Evolutionary conservation across 53 echinoderm and acorn worm species (phyloP), one percentile per base, ranked within the genome.

Genomic region (Zoroaster sp.): DNA sequence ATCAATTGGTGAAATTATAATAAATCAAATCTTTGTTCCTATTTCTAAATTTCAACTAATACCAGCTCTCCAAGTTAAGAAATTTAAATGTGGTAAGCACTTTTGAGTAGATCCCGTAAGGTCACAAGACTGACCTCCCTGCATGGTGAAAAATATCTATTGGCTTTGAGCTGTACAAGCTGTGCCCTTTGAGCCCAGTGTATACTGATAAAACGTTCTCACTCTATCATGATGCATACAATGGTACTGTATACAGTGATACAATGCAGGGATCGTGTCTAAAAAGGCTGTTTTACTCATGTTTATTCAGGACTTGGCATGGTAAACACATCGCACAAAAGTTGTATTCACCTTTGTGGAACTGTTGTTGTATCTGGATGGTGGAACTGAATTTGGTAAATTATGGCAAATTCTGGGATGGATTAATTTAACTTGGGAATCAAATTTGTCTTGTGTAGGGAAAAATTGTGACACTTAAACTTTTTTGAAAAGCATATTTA

Each of bases 151-250:
- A 85, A 85, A 34, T 49, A 35, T 40, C 45, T 18, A 49, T 37
- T 14, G 45, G 85, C 85, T 35, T 85, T 85, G 85, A 85, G 85
- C 85, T 70, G 41, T 36, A 35, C 70, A 85, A 71, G 71, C 85
- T 85, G 85, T 85, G 85, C 85, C 85, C 85, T 85, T 85, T 85
- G 85, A 85, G 85, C 85, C 71, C 66, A 70, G 3, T 85, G 70
- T 59, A 28, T 45, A 70, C 85, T 85, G 85, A 85, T 85, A 85
- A 85, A 68, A 47, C 21, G n/a, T n/a, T 70, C 85, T 71, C 69
- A 85, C 85, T 81, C 81, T 83, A 70, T 34, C 69, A 35, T 35
- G 49, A 69, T 71, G 18, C 44, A 85, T 70, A 85, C 85, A 85
- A 85, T 85, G 85, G 70, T 35, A 71, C 44, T 46, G 71, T 85